These are phyloP conservation scores for Torymus tubicola DNA, from an alignment of 2,888 invertebrate species.

Conservation along the genomic window DNA sequence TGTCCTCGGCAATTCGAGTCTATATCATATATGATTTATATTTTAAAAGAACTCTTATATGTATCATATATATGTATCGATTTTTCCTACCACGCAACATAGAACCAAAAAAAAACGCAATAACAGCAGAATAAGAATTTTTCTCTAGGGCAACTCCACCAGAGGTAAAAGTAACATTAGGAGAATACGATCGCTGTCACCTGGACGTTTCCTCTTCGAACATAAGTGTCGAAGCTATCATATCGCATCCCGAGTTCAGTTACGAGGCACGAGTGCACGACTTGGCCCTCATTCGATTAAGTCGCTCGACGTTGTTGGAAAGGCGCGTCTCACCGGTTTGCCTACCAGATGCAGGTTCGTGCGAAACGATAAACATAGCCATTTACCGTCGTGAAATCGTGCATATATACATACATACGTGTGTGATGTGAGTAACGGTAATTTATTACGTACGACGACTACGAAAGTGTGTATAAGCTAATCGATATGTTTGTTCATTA, in stretches of 20 bases:
- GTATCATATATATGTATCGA: too few relatives aligned
- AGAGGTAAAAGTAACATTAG: constrained; percentile 78
- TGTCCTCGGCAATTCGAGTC: too few relatives aligned
- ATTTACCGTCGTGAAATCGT: too few relatives aligned
- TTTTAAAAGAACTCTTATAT: too few relatives aligned
- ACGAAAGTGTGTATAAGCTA: too few relatives aligned
- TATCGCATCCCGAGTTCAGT: constrained; percentile 79
- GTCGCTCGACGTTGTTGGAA: constrained; percentile 78
- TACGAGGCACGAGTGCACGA: constrained; percentile 78
- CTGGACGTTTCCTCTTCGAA: constrained; percentile 77
- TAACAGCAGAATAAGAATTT: background rate
- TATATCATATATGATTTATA: too few relatives aligned
- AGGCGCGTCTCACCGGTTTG: constrained; percentile 80
- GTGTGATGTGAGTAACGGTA: too few relatives aligned
- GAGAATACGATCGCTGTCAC: constrained; percentile 78
- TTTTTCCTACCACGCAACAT: too few relatives aligned
- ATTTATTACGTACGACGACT: too few relatives aligned
- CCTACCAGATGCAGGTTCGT: constrained; percentile 78
- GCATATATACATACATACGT: too few relatives aligned
- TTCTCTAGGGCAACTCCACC: constrained; percentile 65
- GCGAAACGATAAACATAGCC: background rate
- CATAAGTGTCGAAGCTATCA: constrained; percentile 78
- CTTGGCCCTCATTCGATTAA: constrained; percentile 79
- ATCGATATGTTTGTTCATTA: too few relatives aligned
- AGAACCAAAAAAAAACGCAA: too few relatives aligned